Evolutionary conservation across 2,888 invertebrate species (phyloP).

Genomic region (Linyphia triangularis): DNA sequence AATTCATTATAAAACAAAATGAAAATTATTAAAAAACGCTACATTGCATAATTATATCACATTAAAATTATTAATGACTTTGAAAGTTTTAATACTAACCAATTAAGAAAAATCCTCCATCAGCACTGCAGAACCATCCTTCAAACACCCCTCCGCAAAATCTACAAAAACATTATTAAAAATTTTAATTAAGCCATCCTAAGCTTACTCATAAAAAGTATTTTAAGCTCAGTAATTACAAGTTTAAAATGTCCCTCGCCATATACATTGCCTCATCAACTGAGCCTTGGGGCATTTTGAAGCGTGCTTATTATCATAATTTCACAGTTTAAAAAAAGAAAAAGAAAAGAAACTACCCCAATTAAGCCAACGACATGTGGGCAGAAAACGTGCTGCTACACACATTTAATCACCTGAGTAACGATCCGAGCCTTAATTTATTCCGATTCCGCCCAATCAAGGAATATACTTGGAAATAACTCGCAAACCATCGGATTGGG

Average conservation of each 20-base stretch:
- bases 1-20: no score
- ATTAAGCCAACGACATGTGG: conserved; percentile 15
- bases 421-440: conserved; percentile 44
- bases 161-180: background rate
- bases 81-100: no score
- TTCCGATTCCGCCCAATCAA: conserved; percentile 50
- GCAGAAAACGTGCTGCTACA: conserved; percentile 16
- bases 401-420: conserved; percentile 7
- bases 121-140: background rate
- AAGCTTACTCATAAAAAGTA: background rate
- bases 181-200: background rate
- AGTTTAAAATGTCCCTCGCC: background rate
- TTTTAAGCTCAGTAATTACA: background rate
- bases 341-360: background rate
- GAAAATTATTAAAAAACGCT: no score
- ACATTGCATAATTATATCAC: no score
- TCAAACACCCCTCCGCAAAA: background rate
- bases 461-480: conserved; percentile 30
- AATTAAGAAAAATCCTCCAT: background rate
- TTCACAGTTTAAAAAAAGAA: background rate
- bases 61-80: no score
- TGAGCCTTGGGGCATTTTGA: background rate
- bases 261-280: background rate
- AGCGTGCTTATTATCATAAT: conserved; percentile 1
- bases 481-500: conserved; percentile 23